phyloP scores from a whole-genome alignment of 2,113 vertebrate genomes.

The Cygnus atratus region DNA sequence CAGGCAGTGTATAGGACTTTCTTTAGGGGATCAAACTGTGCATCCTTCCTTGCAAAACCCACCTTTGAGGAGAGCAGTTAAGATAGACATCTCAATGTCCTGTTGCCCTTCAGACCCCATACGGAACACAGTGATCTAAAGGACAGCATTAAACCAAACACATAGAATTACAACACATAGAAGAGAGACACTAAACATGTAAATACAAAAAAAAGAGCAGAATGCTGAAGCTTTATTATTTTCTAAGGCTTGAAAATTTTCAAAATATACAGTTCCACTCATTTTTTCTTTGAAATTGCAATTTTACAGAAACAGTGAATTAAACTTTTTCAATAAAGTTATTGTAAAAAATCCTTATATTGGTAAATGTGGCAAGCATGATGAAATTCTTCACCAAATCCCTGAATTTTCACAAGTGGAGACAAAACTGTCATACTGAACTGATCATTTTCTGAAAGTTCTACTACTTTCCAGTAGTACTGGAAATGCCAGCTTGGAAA shows the following conservation, averaged over 20 bases:
- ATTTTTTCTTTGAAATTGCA: background rate
- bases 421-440: background rate
- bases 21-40: background rate
- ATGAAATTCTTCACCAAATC: background rate
- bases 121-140: constrained; percentile 95
- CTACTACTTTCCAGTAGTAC: background rate
- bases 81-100: constrained; percentile 97
- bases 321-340: background rate
- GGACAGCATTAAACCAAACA: background rate
- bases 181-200: background rate
- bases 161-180: background rate
- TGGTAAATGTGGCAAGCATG: background rate
- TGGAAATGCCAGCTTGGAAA: background rate
- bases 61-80: constrained; percentile 98
- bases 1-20: background rate
- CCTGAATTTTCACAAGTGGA: background rate
- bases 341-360: background rate
- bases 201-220: background rate
- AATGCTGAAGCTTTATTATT: background rate
- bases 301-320: background rate
- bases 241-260: background rate
- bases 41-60: background rate
- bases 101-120: constrained; percentile 96
- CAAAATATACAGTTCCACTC: background rate
- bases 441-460: background rate